These are phyloP conservation scores for Cygnus atratus DNA, from an alignment of 2,113 vertebrate species.

Conservation along the genomic window DNA sequence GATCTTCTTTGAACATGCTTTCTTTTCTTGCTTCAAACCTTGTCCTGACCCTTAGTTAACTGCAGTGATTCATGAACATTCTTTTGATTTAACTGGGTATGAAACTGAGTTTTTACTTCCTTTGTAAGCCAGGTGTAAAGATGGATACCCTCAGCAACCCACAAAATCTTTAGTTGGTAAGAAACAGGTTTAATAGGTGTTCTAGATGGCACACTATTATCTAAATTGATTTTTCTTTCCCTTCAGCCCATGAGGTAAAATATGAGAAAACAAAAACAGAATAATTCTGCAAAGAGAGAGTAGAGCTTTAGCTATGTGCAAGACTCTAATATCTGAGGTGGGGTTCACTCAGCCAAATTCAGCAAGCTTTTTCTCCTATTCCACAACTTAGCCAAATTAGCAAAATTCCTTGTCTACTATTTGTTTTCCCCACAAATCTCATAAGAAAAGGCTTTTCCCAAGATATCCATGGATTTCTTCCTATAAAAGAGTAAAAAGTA, in stretches of 20 bases:
- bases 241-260: neutral
- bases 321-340: neutral
- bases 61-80: neutral
- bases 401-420: neutral
- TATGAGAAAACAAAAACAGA: neutral
- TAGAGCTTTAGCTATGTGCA: neutral
- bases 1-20: neutral
- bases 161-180: neutral
- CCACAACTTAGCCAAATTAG: neutral
- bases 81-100: neutral
- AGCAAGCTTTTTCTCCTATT: neutral
- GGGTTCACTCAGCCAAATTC: neutral
- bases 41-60: neutral
- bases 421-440: neutral
- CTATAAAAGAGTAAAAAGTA: neutral
- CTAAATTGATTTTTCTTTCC: neutral
- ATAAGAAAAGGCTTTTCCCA: neutral
- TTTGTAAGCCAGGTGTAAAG: neutral
- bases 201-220: neutral
- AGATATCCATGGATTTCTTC: neutral
- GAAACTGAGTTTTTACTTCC: neutral
- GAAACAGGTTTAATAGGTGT: neutral
- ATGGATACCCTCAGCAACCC: neutral
- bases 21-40: neutral
- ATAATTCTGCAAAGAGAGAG: neutral